A percentile compares a stretch with the other conserved stretches of the same genome.
Evolutionary conservation across 2,797 vertebrate species (phyloP).

Genomic region (Neosilurus hyrtlii): DNA sequence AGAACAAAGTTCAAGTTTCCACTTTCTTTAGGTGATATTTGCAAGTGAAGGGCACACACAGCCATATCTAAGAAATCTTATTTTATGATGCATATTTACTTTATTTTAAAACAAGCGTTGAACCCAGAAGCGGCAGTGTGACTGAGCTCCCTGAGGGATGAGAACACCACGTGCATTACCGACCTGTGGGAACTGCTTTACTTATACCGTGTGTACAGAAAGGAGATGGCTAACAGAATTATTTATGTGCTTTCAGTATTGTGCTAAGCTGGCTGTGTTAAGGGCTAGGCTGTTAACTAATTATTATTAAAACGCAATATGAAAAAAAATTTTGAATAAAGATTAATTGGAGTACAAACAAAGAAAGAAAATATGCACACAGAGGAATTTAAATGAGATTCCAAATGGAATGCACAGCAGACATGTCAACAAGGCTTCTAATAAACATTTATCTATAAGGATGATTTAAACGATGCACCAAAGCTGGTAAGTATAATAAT

Average conservation of each 20-base stretch:
- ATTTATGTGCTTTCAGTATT: constrained; percentile 8
- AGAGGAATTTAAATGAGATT: constrained; percentile 19
- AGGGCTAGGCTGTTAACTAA: neutral
- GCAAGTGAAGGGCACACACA: constrained; percentile 2
- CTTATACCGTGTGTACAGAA: constrained; percentile 13
- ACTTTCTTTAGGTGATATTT: constrained; percentile 9
- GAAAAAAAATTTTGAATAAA: neutral
- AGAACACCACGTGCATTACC: constrained; percentile 42
- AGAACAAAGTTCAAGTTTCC: constrained; percentile 19
- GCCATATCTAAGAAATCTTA: constrained; percentile 17
- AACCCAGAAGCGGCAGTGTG: constrained; percentile 58
- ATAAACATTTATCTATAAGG: constrained; percentile 20
- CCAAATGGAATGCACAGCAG: constrained; percentile 11
- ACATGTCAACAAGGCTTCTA: constrained; percentile 1
- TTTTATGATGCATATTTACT: constrained; percentile 55
- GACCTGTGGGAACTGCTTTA: constrained; percentile 32
- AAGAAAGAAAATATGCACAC: no score
- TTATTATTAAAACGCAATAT: neutral
- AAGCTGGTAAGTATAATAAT: constrained; percentile 35
- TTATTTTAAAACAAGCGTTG: constrained; percentile 58
- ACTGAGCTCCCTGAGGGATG: constrained; percentile 53
- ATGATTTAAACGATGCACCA: constrained; percentile 28
- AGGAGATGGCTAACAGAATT: constrained; percentile 12
- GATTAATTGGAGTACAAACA: neutral
- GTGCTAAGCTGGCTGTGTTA: neutral